Conservation (phyloP, 2,113 vertebrate genomes). For the Hippocampus abdominalis region DNA sequence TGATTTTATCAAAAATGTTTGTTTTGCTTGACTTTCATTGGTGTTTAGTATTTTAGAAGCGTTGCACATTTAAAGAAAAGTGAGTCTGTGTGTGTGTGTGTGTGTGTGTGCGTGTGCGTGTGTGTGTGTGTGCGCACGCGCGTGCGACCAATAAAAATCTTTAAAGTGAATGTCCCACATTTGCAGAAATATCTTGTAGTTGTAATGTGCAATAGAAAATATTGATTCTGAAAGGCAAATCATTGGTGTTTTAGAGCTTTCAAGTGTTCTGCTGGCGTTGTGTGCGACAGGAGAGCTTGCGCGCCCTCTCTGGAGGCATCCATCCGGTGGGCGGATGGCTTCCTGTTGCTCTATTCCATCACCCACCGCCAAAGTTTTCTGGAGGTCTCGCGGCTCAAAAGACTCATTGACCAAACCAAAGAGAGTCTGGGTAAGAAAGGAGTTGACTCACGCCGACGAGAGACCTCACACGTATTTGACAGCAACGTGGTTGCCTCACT, state of each 20-base stretch:
- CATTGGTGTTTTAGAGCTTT: background rate
- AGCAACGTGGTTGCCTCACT: background rate
- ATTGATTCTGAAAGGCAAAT: background rate
- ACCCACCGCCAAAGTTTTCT: constrained; percentile 69
- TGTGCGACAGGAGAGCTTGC: constrained; percentile 38
- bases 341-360: constrained; percentile 74
- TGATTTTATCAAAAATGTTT: too few species aligned
- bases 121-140: too few species aligned
- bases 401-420: constrained; percentile 69
- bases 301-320: constrained; percentile 57
- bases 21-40: too few species aligned
- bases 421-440: constrained; percentile 60
- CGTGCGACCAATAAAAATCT: too few species aligned
- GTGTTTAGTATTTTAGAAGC: too few species aligned
- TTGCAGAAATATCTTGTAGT: background rate
- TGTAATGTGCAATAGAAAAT: background rate
- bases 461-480: background rate
- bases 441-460: background rate
- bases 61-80: too few species aligned
- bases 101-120: too few species aligned
- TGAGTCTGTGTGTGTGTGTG: too few species aligned
- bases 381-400: constrained; percentile 66
- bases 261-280: background rate
- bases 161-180: background rate
- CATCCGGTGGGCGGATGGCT: constrained; percentile 74